Conservation (phyloP, 2,888 invertebrate species). For the Brachyptera putata region DNA sequence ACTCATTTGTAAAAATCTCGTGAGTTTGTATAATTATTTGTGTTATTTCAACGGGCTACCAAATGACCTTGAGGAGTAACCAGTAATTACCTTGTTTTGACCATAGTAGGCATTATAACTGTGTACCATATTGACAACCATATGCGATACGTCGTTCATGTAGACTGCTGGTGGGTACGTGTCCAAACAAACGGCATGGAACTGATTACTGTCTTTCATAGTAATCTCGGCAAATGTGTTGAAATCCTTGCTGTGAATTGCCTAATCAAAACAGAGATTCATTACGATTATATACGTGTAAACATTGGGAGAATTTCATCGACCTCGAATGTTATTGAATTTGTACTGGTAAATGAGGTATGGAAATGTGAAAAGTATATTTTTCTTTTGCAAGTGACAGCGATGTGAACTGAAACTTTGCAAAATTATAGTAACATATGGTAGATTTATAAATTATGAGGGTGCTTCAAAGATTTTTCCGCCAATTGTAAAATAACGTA, state of each 20-base stretch:
- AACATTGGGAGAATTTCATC: background rate
- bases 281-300: background rate
- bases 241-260: slow-evolving; percentile 71
- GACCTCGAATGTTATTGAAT: background rate
- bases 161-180: slow-evolving; percentile 92
- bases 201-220: slow-evolving; percentile 96
- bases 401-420: too few relatives aligned
- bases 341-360: background rate
- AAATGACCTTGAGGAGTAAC: too few relatives aligned
- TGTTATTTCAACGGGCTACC: too few relatives aligned
- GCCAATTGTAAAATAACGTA: too few relatives aligned
- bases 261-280: slow-evolving; percentile 43
- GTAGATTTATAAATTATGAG: too few relatives aligned
- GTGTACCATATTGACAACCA: slow-evolving; percentile 76
- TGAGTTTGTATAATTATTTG: too few relatives aligned
- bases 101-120: slow-evolving; percentile 68
- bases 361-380: too few relatives aligned
- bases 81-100: slow-evolving; percentile 52
- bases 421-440: too few relatives aligned
- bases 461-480: too few relatives aligned
- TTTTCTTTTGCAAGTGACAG: too few relatives aligned
- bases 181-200: slow-evolving; percentile 91
- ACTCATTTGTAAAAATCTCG: too few relatives aligned
- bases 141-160: slow-evolving; percentile 83
- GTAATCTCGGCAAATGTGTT: slow-evolving; percentile 83